Base-by-base conservation (phyloP, 2,113 vertebrate species). In the Amazona guildingii region DNA sequence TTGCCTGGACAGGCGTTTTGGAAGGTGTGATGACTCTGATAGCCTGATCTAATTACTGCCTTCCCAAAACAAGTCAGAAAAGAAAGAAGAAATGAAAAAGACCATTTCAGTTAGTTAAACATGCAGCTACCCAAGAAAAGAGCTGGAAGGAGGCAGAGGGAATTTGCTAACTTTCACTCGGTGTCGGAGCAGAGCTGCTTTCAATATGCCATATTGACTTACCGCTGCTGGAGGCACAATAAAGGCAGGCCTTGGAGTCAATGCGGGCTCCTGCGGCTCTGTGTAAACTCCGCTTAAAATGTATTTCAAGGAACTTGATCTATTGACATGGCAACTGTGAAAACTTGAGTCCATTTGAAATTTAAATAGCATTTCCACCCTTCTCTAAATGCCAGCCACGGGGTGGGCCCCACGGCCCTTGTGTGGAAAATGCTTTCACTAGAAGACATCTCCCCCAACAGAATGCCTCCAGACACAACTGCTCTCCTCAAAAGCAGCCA, bases 381-480 rank as follows among this genome's bases (percentile, higher is more conserved):
- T 86, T 87, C 91, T 79, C 69, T 92, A 95, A 97, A 95, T 96
- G 93, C 92, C 94, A 91, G 88, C 82, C 76, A 0, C 28, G 5
- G 92, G 96, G 89, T 96, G 93, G 92, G 95, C 95, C 95, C 90
- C 92, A 94, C 6, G 0, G 88, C 75, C 91, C 4, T 95, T 96
- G 91, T 95, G 94, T 86, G 92, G 85, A 78, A 94, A 94, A 96
- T 93, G 94, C 95, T 97, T 97, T 96, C 94, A 88, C 81, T 86
- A 84, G 95, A 96, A 94, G 95, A 91, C 93, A 83, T 96, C 94
- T 95, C 86, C 75, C 88, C 94, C 91, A 96, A 97, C 91, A 97
- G 96, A 98, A 97, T 97, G 96, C 94, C 94, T 96, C 95, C 94
- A 98, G 95, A 97, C 94, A 97, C 95, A 97, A 96, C 97, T 93